These are phyloP conservation scores for Takifugu bimaculatus DNA, from an alignment of 2,113 vertebrate species.

Conservation along the genomic window DNA sequence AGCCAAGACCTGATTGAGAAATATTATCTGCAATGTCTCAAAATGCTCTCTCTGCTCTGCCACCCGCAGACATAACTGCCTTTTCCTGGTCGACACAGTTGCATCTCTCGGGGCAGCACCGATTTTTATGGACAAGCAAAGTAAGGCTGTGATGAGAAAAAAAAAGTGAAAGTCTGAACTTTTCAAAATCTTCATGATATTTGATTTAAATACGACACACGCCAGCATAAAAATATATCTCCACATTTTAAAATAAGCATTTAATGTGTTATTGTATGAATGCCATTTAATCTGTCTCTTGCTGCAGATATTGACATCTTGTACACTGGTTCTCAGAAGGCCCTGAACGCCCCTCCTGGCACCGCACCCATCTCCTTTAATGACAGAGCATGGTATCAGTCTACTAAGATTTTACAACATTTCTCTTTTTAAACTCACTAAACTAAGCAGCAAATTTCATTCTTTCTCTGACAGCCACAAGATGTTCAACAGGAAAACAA, in stretches of 20 bases:
- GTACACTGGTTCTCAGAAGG: conserved; percentile 92
- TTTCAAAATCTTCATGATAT: too few species aligned
- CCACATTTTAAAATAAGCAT: too few species aligned
- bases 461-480: conserved; percentile 76
- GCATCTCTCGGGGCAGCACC: conserved; percentile 89
- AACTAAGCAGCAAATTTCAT: background rate
- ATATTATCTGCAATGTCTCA: background rate
- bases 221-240: too few species aligned
- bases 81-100: conserved; percentile 90
- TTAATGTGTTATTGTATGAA: background rate
- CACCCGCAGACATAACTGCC: conserved; percentile 81
- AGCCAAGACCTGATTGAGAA: too few species aligned
- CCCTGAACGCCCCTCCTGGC: conserved; percentile 86
- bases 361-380: conserved; percentile 91
- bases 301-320: conserved; percentile 86
- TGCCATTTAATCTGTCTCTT: conserved; percentile 10
- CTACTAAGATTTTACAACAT: background rate
- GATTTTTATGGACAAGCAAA: conserved; percentile 93
- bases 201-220: too few species aligned
- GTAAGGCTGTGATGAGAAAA: conserved; percentile 65
- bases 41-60: background rate
- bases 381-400: conserved; percentile 83
- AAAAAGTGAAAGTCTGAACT: too few species aligned
- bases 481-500: conserved; percentile 85
- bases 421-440: background rate